Evolutionary conservation across 2,797 vertebrate species (phyloP).

Genomic region (Argya squamiceps): DNA sequence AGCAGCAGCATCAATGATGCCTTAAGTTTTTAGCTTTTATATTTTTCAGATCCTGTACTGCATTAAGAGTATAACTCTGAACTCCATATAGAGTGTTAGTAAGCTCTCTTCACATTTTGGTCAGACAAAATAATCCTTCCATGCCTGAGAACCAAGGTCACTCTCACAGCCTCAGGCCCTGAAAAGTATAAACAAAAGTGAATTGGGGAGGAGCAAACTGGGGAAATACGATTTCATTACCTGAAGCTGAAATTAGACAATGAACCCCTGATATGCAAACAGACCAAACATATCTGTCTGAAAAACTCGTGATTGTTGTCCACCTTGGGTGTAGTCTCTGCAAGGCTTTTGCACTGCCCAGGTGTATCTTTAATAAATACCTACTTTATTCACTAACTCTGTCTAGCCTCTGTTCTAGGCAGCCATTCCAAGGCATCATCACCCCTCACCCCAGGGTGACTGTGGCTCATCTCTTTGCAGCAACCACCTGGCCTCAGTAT

Average conservation of each 20-base stretch:
- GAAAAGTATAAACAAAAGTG: background rate
- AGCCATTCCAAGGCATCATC: background rate
- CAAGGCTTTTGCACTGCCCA: background rate
- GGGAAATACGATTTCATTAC: background rate
- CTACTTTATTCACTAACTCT: background rate
- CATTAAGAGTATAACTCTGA: background rate
- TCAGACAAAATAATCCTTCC: background rate
- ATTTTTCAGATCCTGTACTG: background rate
- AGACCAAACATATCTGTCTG: background rate
- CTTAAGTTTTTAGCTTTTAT: background rate
- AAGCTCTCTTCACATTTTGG: background rate
- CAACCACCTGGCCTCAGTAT: rapidly evolving
- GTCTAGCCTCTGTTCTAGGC: background rate
- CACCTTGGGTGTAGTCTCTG: background rate
- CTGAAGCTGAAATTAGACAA: background rate
- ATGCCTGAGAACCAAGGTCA: background rate
- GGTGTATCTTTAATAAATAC: background rate
- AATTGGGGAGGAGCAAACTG: background rate
- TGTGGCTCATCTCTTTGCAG: background rate
- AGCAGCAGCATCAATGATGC: background rate
- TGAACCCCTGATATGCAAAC: background rate
- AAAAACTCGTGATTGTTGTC: rapidly evolving
- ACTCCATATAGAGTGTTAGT: background rate
- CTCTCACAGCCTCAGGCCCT: background rate
- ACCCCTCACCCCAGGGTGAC: background rate